Evolutionary conservation across 2,888 invertebrate species (phyloP).

Genomic region (Cerastis rubricosa): DNA sequence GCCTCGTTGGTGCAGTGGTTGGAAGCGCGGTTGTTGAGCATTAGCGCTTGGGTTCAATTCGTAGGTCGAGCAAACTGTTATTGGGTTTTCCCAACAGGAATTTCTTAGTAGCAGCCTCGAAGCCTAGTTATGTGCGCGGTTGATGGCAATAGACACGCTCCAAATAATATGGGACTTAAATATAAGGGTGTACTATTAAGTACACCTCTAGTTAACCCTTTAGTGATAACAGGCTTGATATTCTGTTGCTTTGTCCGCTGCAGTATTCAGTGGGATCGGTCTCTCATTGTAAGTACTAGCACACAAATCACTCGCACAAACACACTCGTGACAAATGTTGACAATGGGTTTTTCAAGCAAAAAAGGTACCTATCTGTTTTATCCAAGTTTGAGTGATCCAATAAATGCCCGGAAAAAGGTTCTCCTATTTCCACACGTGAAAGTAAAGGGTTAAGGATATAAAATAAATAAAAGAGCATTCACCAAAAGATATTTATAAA

Average conservation of each 20-base stretch:
- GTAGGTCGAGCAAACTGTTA: neutral
- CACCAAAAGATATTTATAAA: neutral
- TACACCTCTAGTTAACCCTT: neutral
- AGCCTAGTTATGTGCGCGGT: neutral
- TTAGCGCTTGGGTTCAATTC: neutral
- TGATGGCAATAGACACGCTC: neutral
- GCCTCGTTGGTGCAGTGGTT: neutral
- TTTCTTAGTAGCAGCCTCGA: neutral
- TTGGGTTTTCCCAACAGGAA: neutral
- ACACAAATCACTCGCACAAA: constrained; percentile 18
- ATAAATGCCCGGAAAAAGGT: neutral
- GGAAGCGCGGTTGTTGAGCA: neutral
- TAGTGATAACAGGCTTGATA: neutral
- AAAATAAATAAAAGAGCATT: neutral
- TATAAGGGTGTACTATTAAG: neutral
- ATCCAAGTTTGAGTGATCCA: constrained; percentile 12
- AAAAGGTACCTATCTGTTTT: neutral
- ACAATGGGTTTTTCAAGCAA: constrained; percentile 12
- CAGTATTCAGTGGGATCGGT: neutral
- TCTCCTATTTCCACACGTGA: neutral
- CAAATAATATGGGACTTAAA: neutral
- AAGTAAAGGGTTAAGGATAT: neutral
- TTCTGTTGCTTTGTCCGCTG: too few species aligned
- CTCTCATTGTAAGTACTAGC: neutral
- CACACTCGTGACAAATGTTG: constrained; percentile 26